Percentiles rank a stretch among this genome's conserved stretches.
Evolutionary conservation across 2,113 vertebrate genomes (phyloP).

Genomic region (Eretmochelys imbricata): DNA sequence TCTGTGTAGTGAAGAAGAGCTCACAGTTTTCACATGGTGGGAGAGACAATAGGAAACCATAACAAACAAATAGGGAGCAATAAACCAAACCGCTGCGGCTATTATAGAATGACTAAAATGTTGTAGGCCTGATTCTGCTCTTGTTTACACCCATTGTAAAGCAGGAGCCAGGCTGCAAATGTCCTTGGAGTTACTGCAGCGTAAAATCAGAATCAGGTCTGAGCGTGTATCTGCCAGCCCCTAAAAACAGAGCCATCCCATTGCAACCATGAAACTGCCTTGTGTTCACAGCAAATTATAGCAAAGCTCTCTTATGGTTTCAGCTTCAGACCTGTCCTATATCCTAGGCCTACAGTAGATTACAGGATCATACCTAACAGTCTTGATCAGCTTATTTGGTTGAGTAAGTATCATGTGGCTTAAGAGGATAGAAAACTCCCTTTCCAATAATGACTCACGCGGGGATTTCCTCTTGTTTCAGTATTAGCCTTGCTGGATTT

Average conservation of each 20-base stretch:
- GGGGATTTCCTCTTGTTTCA: slow-evolving; percentile 54
- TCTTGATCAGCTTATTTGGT: slow-evolving; percentile 2
- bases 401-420: slow-evolving; percentile 24
- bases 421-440: slow-evolving; percentile 33
- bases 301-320: no score
- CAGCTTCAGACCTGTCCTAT: background rate
- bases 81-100: background rate
- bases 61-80: background rate
- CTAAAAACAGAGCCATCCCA: background rate
- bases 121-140: background rate
- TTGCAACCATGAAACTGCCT: slow-evolving; percentile 6
- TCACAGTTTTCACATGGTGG: background rate
- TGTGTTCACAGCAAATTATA: background rate
- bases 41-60: background rate
- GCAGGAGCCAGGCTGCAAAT: background rate
- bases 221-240: background rate
- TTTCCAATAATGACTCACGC: slow-evolving; percentile 46
- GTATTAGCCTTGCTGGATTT: slow-evolving; percentile 47
- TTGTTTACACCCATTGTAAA: slow-evolving; percentile 9
- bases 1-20: background rate
- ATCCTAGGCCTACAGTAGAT: background rate
- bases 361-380: slow-evolving; percentile 6
- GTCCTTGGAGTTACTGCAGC: background rate
- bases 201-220: slow-evolving; percentile 2
- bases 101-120: background rate